These are phyloP conservation scores for Crotalus helleri DNA, from an alignment of 2,113 vertebrate species.

Conservation along the genomic window DNA sequence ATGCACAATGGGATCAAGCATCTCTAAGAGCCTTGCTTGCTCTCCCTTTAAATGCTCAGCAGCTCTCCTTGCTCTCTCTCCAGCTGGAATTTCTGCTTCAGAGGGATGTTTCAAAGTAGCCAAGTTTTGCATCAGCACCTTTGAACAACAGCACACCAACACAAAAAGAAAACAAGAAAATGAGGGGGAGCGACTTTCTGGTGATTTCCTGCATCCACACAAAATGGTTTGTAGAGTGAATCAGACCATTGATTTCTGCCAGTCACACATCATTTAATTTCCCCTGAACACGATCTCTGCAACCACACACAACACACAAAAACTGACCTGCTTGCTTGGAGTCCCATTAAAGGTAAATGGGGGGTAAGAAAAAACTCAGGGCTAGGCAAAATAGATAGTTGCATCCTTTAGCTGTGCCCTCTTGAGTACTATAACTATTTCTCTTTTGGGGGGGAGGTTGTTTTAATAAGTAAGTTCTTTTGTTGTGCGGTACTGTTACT, in stretches of 20 bases:
- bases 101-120: slow-evolving; percentile 24
- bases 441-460: neutral
- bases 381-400: neutral
- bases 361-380: neutral
- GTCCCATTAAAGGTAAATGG: neutral
- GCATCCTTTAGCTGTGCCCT: neutral
- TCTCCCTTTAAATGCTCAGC: slow-evolving; percentile 42
- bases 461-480: neutral
- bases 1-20: neutral
- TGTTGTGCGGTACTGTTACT: neutral
- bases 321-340: neutral
- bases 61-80: neutral
- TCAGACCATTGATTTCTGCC: neutral
- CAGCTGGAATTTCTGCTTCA: slow-evolving; percentile 24
- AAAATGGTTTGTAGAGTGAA: neutral
- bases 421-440: neutral
- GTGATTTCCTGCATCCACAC: neutral
- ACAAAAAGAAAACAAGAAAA: neutral
- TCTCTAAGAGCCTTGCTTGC: slow-evolving; percentile 23
- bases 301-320: neutral
- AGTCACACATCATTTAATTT: neutral
- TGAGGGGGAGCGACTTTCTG: slow-evolving; percentile 35
- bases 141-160: neutral
- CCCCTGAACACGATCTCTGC: too few relatives aligned
- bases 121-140: slow-evolving; percentile 30